Conservation (phyloP, 2,113 vertebrate genomes). For the Antigone vipio region DNA sequence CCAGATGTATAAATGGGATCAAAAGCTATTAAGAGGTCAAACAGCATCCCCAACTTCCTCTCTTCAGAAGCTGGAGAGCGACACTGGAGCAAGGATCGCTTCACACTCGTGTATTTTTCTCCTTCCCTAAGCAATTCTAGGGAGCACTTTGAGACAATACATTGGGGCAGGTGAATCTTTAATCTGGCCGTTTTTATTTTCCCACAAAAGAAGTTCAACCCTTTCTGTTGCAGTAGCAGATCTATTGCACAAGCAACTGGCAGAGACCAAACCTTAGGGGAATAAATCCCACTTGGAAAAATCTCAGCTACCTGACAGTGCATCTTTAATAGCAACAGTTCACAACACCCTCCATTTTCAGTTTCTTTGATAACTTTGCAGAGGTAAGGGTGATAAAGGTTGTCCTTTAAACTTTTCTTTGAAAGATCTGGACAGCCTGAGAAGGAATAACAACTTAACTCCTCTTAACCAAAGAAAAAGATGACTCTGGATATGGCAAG, state of each 20-base stretch:
- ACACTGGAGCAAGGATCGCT: neutral
- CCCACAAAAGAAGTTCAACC: neutral
- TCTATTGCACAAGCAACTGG: neutral
- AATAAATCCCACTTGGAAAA: neutral
- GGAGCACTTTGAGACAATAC: neutral
- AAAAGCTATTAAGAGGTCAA: neutral
- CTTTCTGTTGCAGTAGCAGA: neutral
- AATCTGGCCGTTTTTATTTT: neutral
- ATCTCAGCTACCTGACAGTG: neutral
- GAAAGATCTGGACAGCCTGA: neutral
- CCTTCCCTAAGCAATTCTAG: neutral
- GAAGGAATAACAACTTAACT: neutral
- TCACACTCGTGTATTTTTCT: neutral
- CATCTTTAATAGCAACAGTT: neutral
- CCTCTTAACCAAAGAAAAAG: neutral
- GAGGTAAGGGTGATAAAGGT: neutral
- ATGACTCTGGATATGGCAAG: neutral
- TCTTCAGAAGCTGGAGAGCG: accelerated
- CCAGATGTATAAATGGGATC: neutral
- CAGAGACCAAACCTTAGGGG: neutral
- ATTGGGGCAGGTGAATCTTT: neutral
- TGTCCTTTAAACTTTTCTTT: neutral
- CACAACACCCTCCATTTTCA: neutral
- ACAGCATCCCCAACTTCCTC: neutral
- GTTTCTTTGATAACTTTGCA: neutral